Percentiles rank a stretch among this genome's conserved stretches.
Evolutionary conservation across 2,113 vertebrate genomes (phyloP).

Genomic region (Alethe diademata): DNA sequence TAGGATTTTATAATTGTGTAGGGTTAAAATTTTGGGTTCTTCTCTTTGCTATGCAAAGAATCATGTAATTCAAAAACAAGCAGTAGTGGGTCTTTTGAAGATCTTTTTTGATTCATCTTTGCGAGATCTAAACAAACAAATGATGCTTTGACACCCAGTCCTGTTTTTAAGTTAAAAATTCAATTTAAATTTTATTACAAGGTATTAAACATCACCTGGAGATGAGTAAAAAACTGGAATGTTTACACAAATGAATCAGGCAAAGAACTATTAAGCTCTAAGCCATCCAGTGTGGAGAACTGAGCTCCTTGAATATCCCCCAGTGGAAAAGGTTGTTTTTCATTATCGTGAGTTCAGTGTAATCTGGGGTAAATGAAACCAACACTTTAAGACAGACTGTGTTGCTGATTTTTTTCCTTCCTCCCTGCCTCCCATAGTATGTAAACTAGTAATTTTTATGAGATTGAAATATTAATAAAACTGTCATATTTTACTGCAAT

Average conservation of each 20-base stretch:
- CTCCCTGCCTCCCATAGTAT: rapidly evolving
- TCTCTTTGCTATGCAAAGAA: neutral
- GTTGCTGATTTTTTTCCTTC: neutral
- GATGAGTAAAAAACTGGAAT: neutral
- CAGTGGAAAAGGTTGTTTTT: neutral
- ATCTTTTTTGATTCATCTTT: neutral
- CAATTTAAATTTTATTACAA: neutral
- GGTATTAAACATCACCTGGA: neutral
- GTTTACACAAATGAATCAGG: neutral
- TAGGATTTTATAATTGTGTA: neutral
- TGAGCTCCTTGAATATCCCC: neutral
- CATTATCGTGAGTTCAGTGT: neutral
- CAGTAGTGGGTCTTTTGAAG: neutral
- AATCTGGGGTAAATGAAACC: neutral
- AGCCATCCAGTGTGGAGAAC: neutral
- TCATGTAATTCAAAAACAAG: neutral
- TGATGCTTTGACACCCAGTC: neutral
- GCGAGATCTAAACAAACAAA: neutral
- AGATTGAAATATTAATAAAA: neutral
- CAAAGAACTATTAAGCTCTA: neutral
- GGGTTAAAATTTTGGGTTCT: neutral
- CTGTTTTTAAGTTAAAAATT: neutral
- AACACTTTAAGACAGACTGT: neutral
- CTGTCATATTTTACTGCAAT: neutral
- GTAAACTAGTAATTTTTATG: neutral